Evolutionary conservation across 2,113 vertebrate genomes (phyloP).

Genomic region (Hyla sarda): DNA sequence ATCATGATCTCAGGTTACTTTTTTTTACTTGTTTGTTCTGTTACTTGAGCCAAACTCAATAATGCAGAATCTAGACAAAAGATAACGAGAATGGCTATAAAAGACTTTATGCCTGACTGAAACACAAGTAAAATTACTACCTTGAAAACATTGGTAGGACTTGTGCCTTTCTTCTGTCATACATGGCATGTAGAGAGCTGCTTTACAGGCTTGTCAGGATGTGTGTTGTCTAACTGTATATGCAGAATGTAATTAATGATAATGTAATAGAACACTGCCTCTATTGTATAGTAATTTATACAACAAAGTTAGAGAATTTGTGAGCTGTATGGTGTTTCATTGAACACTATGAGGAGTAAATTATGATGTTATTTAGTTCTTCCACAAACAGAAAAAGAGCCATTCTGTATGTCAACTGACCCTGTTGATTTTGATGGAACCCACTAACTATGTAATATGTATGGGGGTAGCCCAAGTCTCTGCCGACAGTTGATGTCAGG

Average conservation of each 20-base stretch:
- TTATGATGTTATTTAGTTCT: background rate
- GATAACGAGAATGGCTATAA: slow-evolving; percentile 14
- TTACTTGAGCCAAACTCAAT: slow-evolving; percentile 33
- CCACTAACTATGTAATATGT: too few species aligned
- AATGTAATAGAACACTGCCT: background rate
- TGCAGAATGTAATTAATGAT: background rate
- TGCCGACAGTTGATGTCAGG: too few species aligned
- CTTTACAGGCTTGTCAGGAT: background rate
- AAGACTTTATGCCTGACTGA: background rate
- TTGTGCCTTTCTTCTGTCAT: background rate
- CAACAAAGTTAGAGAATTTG: background rate
- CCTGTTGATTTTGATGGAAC: too few species aligned
- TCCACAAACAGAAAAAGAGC: background rate
- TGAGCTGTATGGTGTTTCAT: background rate
- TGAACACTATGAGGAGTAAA: background rate
- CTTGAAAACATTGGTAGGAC: background rate
- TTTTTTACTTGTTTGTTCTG: slow-evolving; percentile 22
- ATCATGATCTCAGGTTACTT: slow-evolving; percentile 29
- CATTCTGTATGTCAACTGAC: too few species aligned
- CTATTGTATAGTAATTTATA: background rate
- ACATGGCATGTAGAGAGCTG: background rate
- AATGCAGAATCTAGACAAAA: background rate
- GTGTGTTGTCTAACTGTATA: background rate
- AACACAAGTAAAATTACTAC: background rate
- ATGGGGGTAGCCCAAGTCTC: too few species aligned